Percentiles rank a stretch among this genome's conserved stretches.
phyloP scores from a whole-genome alignment of 2,888 invertebrate genomes.

The Frankliniella fusca region DNA sequence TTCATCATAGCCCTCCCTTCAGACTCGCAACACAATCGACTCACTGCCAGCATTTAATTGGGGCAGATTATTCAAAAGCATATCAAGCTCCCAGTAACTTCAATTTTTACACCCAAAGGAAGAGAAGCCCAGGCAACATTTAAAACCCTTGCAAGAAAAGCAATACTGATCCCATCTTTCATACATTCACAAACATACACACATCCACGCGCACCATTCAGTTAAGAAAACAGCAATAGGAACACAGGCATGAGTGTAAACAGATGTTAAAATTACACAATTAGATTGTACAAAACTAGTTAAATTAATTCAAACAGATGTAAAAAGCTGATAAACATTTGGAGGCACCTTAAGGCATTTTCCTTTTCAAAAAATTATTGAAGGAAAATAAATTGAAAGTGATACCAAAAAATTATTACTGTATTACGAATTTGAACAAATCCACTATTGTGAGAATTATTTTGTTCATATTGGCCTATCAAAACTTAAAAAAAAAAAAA shows the following conservation, averaged over 20 bases:
- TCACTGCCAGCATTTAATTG: constrained; percentile 2
- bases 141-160: background rate
- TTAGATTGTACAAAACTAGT: background rate
- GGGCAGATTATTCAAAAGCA: background rate
- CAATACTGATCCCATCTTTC: background rate
- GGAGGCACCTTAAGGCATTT: background rate
- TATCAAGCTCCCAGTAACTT: background rate
- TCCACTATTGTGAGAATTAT: background rate
- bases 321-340: background rate
- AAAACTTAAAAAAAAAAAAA: background rate
- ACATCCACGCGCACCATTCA: background rate
- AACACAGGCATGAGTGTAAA: background rate
- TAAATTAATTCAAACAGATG: background rate
- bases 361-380: background rate
- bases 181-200: background rate
- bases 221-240: background rate
- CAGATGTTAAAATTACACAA: background rate
- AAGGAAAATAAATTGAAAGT: background rate
- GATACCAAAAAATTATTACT: background rate
- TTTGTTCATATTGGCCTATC: background rate
- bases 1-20: constrained; percentile 12
- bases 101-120: background rate
- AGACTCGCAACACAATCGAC: constrained; percentile 18
- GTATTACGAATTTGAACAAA: background rate
- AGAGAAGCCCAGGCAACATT: constrained; percentile 10